Evolutionary conservation across 2,888 invertebrate genomes (phyloP).

Genomic region (Drosophila gaucha): DNA sequence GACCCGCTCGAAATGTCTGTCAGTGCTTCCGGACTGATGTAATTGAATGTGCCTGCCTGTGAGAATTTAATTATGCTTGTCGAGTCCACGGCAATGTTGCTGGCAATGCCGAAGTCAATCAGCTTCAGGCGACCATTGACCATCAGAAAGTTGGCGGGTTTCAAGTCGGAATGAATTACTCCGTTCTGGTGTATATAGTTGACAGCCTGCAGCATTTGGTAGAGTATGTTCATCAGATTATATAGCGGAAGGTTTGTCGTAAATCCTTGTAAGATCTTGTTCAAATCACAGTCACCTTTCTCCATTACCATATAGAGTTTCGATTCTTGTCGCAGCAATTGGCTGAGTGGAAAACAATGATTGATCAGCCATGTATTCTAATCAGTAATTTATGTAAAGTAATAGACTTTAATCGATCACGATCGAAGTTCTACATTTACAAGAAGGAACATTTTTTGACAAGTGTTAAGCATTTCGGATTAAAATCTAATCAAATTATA

Average conservation of each 20-base stretch:
- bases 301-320: constrained; percentile 95
- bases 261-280: constrained; percentile 89
- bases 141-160: constrained; percentile 97
- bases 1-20: constrained; percentile 87
- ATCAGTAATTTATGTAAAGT: no score
- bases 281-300: constrained; percentile 95
- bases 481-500: no score
- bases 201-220: constrained; percentile 96
- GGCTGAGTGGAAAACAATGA: constrained; percentile 85
- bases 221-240: constrained; percentile 94
- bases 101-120: constrained; percentile 99
- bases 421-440: no score
- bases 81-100: constrained; percentile 93
- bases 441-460: no score
- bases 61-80: constrained; percentile 94
- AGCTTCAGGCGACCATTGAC: constrained; percentile 94
- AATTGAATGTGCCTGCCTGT: constrained; percentile 95
- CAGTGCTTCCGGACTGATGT: constrained; percentile 97
- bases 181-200: constrained; percentile 95
- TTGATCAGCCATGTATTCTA: no score
- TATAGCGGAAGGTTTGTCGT: constrained; percentile 88
- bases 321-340: constrained; percentile 88
- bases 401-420: no score
- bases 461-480: no score
- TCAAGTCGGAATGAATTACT: constrained; percentile 98